These are phyloP conservation scores for Pteria penguin DNA, from an alignment of 2,888 invertebrate genomes.

Conservation along the genomic window DNA sequence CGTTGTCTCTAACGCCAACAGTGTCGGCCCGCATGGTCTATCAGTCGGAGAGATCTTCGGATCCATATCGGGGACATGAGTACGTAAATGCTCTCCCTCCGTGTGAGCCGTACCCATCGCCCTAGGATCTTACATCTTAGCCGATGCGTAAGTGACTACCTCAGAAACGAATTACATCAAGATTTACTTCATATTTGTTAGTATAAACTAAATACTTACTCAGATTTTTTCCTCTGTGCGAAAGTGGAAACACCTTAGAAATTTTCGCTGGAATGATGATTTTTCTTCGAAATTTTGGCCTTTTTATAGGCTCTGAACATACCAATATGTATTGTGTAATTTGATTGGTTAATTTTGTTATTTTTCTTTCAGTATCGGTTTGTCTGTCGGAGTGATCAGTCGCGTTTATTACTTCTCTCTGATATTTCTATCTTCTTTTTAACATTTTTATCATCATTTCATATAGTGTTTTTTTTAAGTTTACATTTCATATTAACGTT, in stretches of 20 bases:
- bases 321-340: background rate
- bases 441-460: too few species aligned
- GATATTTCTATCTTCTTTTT: too few species aligned
- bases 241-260: background rate
- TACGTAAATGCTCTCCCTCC: background rate
- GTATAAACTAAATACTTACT: too few species aligned
- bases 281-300: background rate
- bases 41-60: background rate
- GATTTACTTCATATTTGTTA: too few species aligned
- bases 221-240: background rate
- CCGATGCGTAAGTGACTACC: background rate
- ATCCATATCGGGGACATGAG: background rate
- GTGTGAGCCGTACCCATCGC: background rate
- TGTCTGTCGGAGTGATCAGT: too few species aligned
- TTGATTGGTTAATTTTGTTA: background rate
- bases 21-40: background rate
- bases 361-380: too few species aligned
- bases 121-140: background rate
- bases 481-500: too few species aligned
- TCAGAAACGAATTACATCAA: too few species aligned
- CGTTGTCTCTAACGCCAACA: background rate
- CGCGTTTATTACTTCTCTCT: too few species aligned
- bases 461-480: too few species aligned
- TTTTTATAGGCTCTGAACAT: background rate
- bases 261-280: background rate